These are phyloP conservation scores for Sceloporus tristichus DNA, from an alignment of 2,113 vertebrate species.

Conservation along the genomic window DNA sequence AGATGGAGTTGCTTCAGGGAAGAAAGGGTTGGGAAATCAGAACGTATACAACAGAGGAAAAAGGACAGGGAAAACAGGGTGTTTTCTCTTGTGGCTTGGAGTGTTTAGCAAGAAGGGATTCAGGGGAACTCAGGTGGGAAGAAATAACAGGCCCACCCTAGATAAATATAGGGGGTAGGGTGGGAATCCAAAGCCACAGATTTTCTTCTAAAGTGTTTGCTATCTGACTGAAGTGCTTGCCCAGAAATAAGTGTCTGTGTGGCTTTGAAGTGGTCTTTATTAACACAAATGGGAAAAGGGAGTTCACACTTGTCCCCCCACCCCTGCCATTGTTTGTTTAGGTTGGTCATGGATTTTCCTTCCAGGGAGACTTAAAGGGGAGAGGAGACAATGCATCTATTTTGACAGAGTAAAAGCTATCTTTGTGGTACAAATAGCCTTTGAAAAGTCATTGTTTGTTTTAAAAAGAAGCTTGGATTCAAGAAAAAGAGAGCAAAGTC, in stretches of 20 bases:
- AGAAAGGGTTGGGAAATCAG: neutral
- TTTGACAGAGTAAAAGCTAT: neutral
- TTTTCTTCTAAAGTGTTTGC: slow-evolving; percentile 21
- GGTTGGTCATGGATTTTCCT: slow-evolving; percentile 38
- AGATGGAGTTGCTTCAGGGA: slow-evolving; percentile 3
- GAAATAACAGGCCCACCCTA: neutral
- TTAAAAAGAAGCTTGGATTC: slow-evolving; percentile 37
- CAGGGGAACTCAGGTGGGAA: slow-evolving; percentile 4
- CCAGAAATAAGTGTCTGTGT: neutral
- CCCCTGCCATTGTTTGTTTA: slow-evolving; percentile 40
- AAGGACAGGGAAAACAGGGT: neutral
- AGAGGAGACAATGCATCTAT: slow-evolving; percentile 20
- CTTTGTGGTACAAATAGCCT: slow-evolving; percentile 28
- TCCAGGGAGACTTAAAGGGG: slow-evolving; percentile 33
- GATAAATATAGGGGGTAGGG: slow-evolving; percentile 11
- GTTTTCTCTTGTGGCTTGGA: neutral
- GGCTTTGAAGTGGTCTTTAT: slow-evolving; percentile 14
- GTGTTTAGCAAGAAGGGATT: slow-evolving; percentile 12
- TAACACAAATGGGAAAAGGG: slow-evolving; percentile 34
- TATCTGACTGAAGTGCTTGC: slow-evolving; percentile 10
- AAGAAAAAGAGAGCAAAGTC: slow-evolving; percentile 36
- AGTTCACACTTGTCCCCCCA: slow-evolving; percentile 25
- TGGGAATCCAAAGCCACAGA: neutral
- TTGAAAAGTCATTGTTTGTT: slow-evolving; percentile 51
- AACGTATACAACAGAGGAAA: neutral